phyloP scores from a whole-genome alignment of 2,888 invertebrate species.

The Dicyrtomina minuta region DNA sequence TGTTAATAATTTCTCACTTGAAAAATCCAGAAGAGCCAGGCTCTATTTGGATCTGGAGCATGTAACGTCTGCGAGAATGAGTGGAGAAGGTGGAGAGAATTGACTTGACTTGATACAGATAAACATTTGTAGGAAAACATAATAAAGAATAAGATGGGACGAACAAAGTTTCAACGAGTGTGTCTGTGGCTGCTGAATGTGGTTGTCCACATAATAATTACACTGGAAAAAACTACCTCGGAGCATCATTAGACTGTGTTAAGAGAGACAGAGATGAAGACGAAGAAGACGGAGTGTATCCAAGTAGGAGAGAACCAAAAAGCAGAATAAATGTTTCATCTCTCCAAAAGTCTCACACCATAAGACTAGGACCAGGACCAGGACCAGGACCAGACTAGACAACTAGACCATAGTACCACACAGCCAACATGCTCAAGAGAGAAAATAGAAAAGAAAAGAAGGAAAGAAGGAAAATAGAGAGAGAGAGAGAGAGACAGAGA shows the following conservation, averaged over 20 bases:
- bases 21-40: constrained; percentile 5
- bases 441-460: constrained; percentile 7
- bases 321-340: no score
- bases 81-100: neutral
- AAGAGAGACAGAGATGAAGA: neutral
- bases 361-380: no score
- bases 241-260: constrained; percentile 36
- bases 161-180: constrained; percentile 23
- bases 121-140: constrained; percentile 12
- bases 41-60: no score
- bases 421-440: neutral
- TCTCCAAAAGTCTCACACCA: no score
- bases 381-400: no score
- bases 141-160: constrained; percentile 1
- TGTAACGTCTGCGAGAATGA: constrained; percentile 1
- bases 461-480: constrained; percentile 8
- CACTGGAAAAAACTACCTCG: constrained; percentile 33
- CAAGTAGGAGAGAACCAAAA: no score
- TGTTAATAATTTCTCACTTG: constrained; percentile 15
- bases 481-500: neutral
- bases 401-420: neutral
- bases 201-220: constrained; percentile 38
- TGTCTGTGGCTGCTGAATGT: constrained; percentile 29
- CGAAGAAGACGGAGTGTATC: neutral
- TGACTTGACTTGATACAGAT: constrained; percentile 7